Evolutionary conservation across 1,140 invertebrate species (phyloP), one percentile per base, ranked within the genome.

Genomic region (Papilio machaon): DNA sequence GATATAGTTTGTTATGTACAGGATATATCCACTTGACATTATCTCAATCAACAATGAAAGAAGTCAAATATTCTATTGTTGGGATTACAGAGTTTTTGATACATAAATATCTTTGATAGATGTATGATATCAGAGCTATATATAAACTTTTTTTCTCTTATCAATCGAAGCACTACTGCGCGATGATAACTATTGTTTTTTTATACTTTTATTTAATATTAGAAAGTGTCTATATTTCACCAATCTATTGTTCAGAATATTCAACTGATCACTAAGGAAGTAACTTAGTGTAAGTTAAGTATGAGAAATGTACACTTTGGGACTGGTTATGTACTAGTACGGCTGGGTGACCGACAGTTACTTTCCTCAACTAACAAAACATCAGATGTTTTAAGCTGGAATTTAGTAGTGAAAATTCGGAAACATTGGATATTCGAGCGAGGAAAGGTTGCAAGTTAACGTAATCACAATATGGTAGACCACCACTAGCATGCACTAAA

Each of bases 11-110:
- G 60, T 23, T 58, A 7, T n/a, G 19, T 35, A 70, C 64, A 70
- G 64, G 64, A 70, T 35, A 35, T 70, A 35, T 70, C 64, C 64
- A 70, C 64, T 70, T 70, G 64, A 70, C 64, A 23, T 70, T 70
- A 70, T 70, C 64, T 70, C 23, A 11, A 19, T 35, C 64, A 38
- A 70, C 23, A 64, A 64, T 70, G 30, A 30, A 38, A 70, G 64
- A 70, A 70, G 10, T 70, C 30, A 70, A 17, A 64, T 64, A 64
- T 17, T 35, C 30, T 35, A 70, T 35, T 70, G 64, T 70, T 35
- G 64, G 64, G 35, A 70, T 70, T 70, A 70, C 30, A 30, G 17
- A 70, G 64, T 70, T 70, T 70, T 15, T 35, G 64, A 67, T 70
- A 70, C 10, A 30, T 38, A 67, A 38, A 70, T 38, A 15, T 2